A percentile compares a stretch with the other conserved stretches of the same genome.
Evolutionary conservation across 30 jellyfish, hydroid and myxozoan species (phyloP).

Genomic region (Aurelia sp.): DNA sequence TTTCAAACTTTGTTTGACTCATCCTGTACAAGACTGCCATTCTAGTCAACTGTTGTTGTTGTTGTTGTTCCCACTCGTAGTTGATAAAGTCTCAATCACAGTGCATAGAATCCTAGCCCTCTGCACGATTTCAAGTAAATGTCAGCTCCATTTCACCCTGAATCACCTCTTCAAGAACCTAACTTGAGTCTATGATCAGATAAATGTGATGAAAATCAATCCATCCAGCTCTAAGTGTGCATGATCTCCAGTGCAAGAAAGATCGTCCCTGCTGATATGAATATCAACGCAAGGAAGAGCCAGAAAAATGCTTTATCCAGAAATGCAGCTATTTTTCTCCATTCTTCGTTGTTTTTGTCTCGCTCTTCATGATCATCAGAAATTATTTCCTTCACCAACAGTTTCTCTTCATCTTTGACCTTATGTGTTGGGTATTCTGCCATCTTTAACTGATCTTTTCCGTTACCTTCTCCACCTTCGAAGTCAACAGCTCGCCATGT

Average conservation of each 20-base stretch:
- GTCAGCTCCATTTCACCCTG: too few relatives aligned
- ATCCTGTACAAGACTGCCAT: too few relatives aligned
- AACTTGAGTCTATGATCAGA: too few relatives aligned
- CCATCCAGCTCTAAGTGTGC: not conserved
- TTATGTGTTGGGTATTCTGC: not conserved
- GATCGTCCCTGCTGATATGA: slow-evolving; percentile 14
- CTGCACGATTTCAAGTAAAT: too few relatives aligned
- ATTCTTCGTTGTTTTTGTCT: slow-evolving; percentile 35
- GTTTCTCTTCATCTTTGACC: not conserved
- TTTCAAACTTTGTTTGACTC: too few relatives aligned
- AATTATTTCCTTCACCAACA: not conserved
- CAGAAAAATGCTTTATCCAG: slow-evolving; percentile 40
- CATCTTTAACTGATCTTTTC: not conserved
- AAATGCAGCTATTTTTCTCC: slow-evolving; percentile 28
- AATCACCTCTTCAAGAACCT: too few relatives aligned
- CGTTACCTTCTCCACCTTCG: not conserved
- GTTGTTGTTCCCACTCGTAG: too few relatives aligned
- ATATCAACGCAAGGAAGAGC: slow-evolving; percentile 14
- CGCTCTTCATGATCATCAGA: not conserved
- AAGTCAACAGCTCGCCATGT: not conserved
- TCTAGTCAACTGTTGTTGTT: too few relatives aligned
- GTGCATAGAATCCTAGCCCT: too few relatives aligned
- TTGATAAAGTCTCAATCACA: too few relatives aligned
- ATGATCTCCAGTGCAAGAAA: slow-evolving; percentile 7
- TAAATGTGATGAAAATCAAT: too few relatives aligned